These are phyloP conservation scores for Drosophila lowei DNA, from an alignment of 1,140 invertebrate genomes.

Conservation along the genomic window DNA sequence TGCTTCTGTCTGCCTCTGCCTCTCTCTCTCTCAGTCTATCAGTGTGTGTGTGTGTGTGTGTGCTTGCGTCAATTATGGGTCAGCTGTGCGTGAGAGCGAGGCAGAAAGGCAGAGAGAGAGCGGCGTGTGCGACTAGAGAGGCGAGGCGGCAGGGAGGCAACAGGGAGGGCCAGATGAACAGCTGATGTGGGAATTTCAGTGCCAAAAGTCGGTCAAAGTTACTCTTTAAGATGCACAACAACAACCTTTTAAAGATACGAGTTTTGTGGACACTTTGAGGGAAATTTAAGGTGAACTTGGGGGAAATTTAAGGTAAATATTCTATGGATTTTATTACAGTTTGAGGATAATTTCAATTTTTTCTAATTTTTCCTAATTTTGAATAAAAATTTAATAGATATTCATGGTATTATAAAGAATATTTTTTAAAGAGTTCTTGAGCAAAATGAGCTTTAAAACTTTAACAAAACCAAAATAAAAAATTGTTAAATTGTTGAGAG, in stretches of 20 bases:
- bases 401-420: too few species aligned
- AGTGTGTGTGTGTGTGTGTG: constrained; percentile 20
- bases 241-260: too few species aligned
- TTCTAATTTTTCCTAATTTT: constrained; percentile 7
- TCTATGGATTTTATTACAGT: not conserved
- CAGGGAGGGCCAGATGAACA: constrained; percentile 21
- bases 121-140: constrained; percentile 1
- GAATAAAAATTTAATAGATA: too few species aligned
- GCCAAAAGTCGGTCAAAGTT: constrained; percentile 40
- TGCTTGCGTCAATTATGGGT: constrained; percentile 72
- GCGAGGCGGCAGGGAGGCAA: constrained; percentile 14
- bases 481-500: too few species aligned
- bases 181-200: constrained; percentile 44
- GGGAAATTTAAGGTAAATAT: constrained; percentile 3
- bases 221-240: constrained; percentile 13
- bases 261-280: too few species aligned
- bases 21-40: constrained; percentile 26
- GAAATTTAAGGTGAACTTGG: constrained; percentile 7
- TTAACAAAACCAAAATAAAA: too few species aligned
- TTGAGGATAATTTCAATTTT: too few species aligned
- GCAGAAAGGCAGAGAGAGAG: constrained; percentile 2
- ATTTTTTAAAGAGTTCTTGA: too few species aligned
- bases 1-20: constrained; percentile 20
- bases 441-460: too few species aligned
- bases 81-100: constrained; percentile 73